phyloP scores from a whole-genome alignment of 2,888 invertebrate species.

The Chymomyza fuscimana region DNA sequence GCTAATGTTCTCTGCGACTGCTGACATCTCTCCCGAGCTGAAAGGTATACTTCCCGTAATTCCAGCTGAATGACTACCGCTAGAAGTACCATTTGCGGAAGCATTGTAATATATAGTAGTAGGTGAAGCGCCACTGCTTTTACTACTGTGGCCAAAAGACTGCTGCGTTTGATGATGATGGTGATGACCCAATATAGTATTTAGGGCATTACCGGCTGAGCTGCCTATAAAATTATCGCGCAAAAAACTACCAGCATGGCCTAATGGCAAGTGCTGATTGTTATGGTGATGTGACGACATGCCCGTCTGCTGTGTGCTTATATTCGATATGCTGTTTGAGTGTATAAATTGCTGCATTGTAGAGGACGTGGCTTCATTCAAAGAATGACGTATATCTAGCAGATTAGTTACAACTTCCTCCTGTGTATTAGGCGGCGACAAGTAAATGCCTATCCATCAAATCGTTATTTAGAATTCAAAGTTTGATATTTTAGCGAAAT shows the following conservation, averaged over 20 bases:
- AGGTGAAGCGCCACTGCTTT: slow-evolving; percentile 67
- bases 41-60: slow-evolving; percentile 75
- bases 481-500: slow-evolving; percentile 11
- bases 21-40: slow-evolving; percentile 39
- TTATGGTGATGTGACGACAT: slow-evolving; percentile 49
- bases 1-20: slow-evolving; percentile 49
- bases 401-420: slow-evolving; percentile 77
- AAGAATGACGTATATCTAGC: slow-evolving; percentile 77
- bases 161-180: slow-evolving; percentile 44
- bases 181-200: slow-evolving; percentile 76
- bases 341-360: slow-evolving; percentile 66
- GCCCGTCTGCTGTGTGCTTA: slow-evolving; percentile 35
- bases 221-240: slow-evolving; percentile 76
- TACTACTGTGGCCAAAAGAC: slow-evolving; percentile 8
- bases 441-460: slow-evolving; percentile 74
- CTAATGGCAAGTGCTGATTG: slow-evolving; percentile 75
- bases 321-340: slow-evolving; percentile 65
- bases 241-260: slow-evolving; percentile 74
- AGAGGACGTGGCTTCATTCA: slow-evolving; percentile 77
- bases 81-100: slow-evolving; percentile 80
- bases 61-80: slow-evolving; percentile 79
- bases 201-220: slow-evolving; percentile 77
- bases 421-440: slow-evolving; percentile 67
- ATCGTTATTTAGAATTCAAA: slow-evolving; percentile 15
- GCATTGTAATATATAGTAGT: slow-evolving; percentile 58